Base-by-base conservation (phyloP, 2,888 invertebrate genomes). In the Metallyticus violacea region DNA sequence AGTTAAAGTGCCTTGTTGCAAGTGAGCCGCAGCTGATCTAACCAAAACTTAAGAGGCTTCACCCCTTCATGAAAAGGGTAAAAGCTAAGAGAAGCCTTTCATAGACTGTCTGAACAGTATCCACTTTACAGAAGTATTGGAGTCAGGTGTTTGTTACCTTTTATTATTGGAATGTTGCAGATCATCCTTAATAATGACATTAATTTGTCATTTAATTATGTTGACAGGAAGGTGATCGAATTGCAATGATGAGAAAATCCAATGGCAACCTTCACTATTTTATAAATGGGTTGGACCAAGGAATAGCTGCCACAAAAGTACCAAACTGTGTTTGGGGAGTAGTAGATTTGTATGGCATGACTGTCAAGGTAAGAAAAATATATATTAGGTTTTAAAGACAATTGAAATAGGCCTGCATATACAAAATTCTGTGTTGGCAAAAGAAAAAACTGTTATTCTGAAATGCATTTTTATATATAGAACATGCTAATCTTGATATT, bases 311-410 rank as follows among this genome's bases (percentile, higher is more conserved):
- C 0, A 95, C 96, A 62, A 94, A 96, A 90, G 96, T 98, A 0
- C 96, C 97, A 0, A 92, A 94, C 40, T 95, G 95, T 79, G 95
- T 98, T 3, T 99, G 98, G 98, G 98, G 98, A 6, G 98, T 98
- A 30, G 96, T 99, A 77, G 99, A 99, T 92, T 93, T 99, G 2
- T 99, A 99, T 90, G 99, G 98, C 29, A 97, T 98, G 97, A 97
- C 97, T 27, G 97, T 97, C 26, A 96, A 96, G 92, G 96, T 93
- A 90, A 81, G 80, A 88, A 82, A 62, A 15, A 4, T 40, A n/a
- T n/a, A n/a, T n/a, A n/a, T n/a, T n/a, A n/a, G n/a, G n/a, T n/a
- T n/a, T n/a, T n/a, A n/a, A n/a, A n/a, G n/a, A n/a, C n/a, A n/a
- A n/a, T n/a, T n/a, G n/a, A n/a, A n/a, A n/a, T n/a, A n/a, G n/a